Percentiles rank a stretch among this genome's conserved stretches.
phyloP scores from a whole-genome alignment of 2,888 invertebrate species.

The Ophion obscuratus region DNA sequence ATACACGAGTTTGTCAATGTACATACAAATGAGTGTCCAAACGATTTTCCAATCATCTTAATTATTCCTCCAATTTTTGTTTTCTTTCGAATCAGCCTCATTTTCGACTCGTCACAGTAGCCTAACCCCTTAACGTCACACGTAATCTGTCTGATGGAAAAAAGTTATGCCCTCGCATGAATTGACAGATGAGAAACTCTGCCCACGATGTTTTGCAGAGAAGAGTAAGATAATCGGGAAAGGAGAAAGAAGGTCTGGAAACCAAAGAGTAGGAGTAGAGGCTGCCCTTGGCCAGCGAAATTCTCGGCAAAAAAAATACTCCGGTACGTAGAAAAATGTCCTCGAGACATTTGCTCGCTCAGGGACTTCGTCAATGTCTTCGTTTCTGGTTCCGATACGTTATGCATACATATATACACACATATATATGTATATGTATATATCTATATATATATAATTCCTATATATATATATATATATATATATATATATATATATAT shows the following conservation, averaged over 20 bases:
- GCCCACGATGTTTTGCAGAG: neutral
- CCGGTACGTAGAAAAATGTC: slow-evolving; percentile 46
- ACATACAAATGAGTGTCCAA: too few relatives aligned
- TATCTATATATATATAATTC: too few relatives aligned
- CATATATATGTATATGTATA: too few relatives aligned
- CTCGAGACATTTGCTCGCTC: slow-evolving; percentile 52
- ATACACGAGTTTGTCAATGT: too few relatives aligned
- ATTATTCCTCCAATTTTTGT: too few relatives aligned
- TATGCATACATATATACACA: too few relatives aligned
- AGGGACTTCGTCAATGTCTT: slow-evolving; percentile 54
- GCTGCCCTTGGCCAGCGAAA: slow-evolving; percentile 53
- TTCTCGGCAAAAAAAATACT: slow-evolving; percentile 18
- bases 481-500: too few relatives aligned
- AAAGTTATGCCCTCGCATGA: neutral
- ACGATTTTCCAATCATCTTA: too few relatives aligned
- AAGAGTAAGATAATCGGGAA: neutral
- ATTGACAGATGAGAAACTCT: too few relatives aligned
- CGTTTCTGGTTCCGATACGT: slow-evolving; percentile 14
- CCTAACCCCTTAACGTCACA: neutral
- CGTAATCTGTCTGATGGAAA: neutral
- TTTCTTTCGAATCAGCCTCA: too few relatives aligned
- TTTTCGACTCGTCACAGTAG: too few relatives aligned
- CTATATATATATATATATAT: too few relatives aligned
- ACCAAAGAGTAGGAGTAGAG: slow-evolving; percentile 17
- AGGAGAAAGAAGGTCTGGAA: neutral